Percentiles rank a stretch among this genome's conserved stretches.
Conservation (phyloP, 2,888 invertebrate genomes). For the Campoletis raptor region DNA sequence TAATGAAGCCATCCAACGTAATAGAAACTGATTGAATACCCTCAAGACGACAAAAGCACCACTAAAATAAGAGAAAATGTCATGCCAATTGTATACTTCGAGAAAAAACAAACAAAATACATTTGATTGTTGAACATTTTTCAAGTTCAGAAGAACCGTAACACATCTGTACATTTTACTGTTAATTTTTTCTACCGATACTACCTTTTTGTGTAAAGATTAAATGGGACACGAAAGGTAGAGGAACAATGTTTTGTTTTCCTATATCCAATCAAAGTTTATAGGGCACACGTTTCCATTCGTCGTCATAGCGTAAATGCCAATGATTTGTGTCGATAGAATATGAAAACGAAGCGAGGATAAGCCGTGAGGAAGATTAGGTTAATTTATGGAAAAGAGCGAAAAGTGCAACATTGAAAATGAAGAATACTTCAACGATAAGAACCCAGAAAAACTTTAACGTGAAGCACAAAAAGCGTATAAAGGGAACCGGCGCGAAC, state of each 20-base stretch:
- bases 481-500: too few species aligned
- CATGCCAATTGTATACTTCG: background rate
- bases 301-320: conserved; percentile 29
- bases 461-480: background rate
- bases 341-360: conserved; percentile 18
- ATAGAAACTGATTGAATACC: conserved; percentile 18
- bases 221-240: background rate
- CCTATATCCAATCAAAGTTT: conserved; percentile 46
- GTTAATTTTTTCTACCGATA: conserved; percentile 4
- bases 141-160: background rate
- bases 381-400: conserved; percentile 2
- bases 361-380: background rate
- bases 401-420: background rate
- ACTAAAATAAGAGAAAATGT: background rate
- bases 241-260: conserved; percentile 18
- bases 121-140: conserved; percentile 1
- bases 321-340: conserved; percentile 26
- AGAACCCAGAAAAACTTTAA: background rate
- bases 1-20: conserved; percentile 9
- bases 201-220: background rate
- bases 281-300: conserved; percentile 25
- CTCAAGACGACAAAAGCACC: background rate
- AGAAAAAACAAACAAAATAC: conserved; percentile 1
- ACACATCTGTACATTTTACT: background rate
- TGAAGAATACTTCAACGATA: background rate